Base-by-base conservation (phyloP, 2,797 vertebrate genomes). In the Oreochromis grahami region DNA sequence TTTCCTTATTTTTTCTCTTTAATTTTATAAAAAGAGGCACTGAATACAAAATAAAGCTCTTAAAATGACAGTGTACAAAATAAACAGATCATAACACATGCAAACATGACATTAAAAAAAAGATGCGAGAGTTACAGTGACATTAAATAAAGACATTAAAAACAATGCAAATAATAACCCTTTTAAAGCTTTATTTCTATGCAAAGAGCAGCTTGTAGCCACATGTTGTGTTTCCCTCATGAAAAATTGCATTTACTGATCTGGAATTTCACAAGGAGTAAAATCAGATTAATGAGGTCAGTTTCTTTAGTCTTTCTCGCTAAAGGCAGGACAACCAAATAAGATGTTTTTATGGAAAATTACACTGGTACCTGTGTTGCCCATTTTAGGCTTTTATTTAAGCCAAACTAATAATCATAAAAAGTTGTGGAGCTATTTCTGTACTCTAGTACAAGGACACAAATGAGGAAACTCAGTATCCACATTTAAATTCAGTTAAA, bases 51-150 rank as follows among this genome's bases (percentile, higher is more conserved):
- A 13, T 21, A 12, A 13, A 63, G 32, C 32, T 63, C 17, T 63
- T 63, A 36, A 63, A 36, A n/a, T 0, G 10, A 63, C 1, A 63
- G 1, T n/a, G 32, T 63, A 36, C 58, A 36, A 63, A 63, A 36
- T 63, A 63, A 65, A 36, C 34, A 65, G 34, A 21, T 65, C 10
- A 38, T 65, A 38, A 3, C 60, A 38, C 11, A 65, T 65, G 0
- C 19, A 65, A 38, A 38, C 6, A 36, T 34, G 17, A n/a, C 9
- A 60, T 60, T 19, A 11, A 60, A 60, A 60, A 29, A 36, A 36
- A 36, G 32, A 63, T 36, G 0, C 0, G 0, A 1, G 34, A 1
- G 4, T 63, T 63, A 3, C 11, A 38, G 34, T 65, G 19, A 38
- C 60, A 5, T 38, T 38, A 65, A 65, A 65, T 65, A 38, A 38